These are phyloP conservation scores for Hiodon tergisus DNA, from an alignment of 2,113 vertebrate genomes.

Conservation along the genomic window DNA sequence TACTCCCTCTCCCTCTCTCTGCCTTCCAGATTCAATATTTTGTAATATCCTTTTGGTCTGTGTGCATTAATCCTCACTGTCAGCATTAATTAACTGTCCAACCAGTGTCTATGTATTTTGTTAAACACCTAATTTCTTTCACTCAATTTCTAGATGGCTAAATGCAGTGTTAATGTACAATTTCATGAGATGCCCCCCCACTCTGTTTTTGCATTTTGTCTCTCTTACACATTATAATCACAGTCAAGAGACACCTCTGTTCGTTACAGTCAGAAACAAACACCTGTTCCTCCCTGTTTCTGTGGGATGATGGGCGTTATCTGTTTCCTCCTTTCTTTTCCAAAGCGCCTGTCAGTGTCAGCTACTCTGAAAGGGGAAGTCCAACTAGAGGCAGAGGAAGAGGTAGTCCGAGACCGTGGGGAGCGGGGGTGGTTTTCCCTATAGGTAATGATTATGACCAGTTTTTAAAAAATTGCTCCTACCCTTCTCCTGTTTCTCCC, in stretches of 20 bases:
- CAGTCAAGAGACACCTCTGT: constrained; percentile 17
- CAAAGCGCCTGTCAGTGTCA: neutral
- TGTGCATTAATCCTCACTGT: constrained; percentile 43
- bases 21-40: neutral
- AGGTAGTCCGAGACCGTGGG: neutral
- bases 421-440: neutral
- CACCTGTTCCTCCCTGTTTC: neutral
- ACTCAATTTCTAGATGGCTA: neutral
- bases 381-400: neutral
- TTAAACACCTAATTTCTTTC: neutral
- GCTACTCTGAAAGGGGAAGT: neutral
- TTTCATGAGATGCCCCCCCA: neutral
- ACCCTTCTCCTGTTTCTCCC: neutral
- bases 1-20: neutral
- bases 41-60: constrained; percentile 18
- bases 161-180: neutral
- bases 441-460: neutral
- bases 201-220: neutral
- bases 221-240: neutral
- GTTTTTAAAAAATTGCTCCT: neutral
- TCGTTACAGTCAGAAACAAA: neutral
- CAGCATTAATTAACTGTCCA: constrained; percentile 45
- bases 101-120: constrained; percentile 36
- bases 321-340: neutral
- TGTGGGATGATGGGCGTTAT: neutral